A percentile compares a stretch with the other conserved stretches of the same genome.
These are phyloP conservation scores for Barnardius zonarius DNA, from an alignment of 2,113 vertebrate species.

Conservation along the genomic window DNA sequence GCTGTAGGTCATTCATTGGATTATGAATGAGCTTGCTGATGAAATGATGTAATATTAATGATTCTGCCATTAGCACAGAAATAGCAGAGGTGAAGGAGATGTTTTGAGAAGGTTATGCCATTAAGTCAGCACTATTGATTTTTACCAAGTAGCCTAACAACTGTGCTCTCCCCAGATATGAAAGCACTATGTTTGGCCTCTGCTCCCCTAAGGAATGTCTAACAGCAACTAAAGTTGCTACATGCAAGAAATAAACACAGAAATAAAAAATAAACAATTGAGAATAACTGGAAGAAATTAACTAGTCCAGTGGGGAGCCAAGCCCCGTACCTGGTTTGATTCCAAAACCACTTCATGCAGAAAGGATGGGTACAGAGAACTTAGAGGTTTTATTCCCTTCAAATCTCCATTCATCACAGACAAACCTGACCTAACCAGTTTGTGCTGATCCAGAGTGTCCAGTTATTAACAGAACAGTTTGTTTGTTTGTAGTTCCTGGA, in stretches of 20 bases:
- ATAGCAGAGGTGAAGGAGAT: not conserved
- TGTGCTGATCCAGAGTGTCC: not conserved
- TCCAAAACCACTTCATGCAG: not conserved
- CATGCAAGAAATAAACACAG: not conserved
- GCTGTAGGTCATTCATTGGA: not conserved
- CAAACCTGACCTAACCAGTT: not conserved
- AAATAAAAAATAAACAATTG: not conserved
- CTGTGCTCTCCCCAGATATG: not conserved
- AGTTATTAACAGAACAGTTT: not conserved
- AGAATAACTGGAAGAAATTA: not conserved
- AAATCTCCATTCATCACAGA: not conserved
- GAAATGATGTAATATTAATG: not conserved
- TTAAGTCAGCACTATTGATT: not conserved
- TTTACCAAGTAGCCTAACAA: not conserved
- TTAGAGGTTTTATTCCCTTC: not conserved
- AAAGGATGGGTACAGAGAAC: not conserved
- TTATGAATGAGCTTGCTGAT: not conserved
- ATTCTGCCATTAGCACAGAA: not conserved
- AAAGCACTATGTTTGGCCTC: not conserved
- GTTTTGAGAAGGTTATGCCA: not conserved
- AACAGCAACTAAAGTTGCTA: not conserved
- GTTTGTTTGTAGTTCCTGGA: not conserved
- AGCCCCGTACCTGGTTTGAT: not conserved
- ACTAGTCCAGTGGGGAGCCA: not conserved
- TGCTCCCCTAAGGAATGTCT: not conserved